Evolutionary conservation across 2,888 invertebrate species (phyloP).

Genomic region (Dicroscelio sp.): DNA sequence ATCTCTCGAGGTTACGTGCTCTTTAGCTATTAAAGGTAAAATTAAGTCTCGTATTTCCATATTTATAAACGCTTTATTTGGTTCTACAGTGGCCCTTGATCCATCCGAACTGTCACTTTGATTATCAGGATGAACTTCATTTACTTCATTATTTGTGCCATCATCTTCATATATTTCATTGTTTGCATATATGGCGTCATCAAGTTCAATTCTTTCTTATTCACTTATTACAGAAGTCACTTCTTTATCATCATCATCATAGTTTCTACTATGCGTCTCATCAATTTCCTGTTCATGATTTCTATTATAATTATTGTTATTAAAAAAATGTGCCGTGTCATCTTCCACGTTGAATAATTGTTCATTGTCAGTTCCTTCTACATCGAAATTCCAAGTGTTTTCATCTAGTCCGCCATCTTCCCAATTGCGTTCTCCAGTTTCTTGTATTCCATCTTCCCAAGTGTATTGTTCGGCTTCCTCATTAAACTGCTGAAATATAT

Average conservation of each 20-base stretch:
- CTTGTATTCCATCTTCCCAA: background rate
- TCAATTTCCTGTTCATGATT: conserved; percentile 4
- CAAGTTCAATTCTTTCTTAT: background rate
- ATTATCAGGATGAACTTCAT: background rate
- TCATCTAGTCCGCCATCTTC: background rate
- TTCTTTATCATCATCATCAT: background rate
- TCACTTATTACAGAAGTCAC: background rate
- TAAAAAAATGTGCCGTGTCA: background rate
- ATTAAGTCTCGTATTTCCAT: background rate
- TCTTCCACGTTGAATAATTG: conserved; percentile 9
- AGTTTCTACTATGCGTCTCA: background rate
- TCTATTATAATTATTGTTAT: background rate
- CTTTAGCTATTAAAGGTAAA: conserved; percentile 16
- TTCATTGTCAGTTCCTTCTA: background rate
- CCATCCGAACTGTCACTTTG: background rate
- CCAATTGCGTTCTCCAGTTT: background rate
- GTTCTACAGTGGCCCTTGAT: background rate
- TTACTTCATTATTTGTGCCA: background rate
- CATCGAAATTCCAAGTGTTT: background rate
- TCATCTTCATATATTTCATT: background rate
- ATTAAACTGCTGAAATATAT: background rate
- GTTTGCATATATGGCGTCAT: background rate
- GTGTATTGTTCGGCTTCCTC: background rate
- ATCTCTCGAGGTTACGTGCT: conserved; percentile 23
- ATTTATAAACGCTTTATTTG: conserved; percentile 7